Evolutionary conservation across 1,140 invertebrate genomes (phyloP).

Genomic region (Drosophila nigrodunni): DNA sequence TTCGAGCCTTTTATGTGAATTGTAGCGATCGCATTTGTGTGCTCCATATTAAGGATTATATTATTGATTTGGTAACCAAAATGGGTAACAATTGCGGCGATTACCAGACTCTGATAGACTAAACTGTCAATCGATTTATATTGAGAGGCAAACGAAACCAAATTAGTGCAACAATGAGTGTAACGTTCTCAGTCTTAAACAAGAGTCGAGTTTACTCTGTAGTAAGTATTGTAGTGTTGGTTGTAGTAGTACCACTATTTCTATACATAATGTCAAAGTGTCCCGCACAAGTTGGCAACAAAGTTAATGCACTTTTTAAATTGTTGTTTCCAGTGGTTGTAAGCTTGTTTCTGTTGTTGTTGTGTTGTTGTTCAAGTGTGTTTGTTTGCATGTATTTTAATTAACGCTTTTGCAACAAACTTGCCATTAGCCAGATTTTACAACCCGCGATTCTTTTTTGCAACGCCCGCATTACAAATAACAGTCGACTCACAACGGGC

Average conservation of each 20-base stretch:
- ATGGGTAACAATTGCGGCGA: slow-evolving; percentile 71
- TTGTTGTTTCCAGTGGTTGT: slow-evolving; percentile 14
- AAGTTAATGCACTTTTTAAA: slow-evolving; percentile 63
- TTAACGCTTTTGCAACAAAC: slow-evolving; percentile 80
- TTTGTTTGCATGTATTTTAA: slow-evolving; percentile 64
- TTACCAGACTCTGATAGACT: slow-evolving; percentile 67
- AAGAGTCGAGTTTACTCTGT: not conserved
- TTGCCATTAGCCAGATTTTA: slow-evolving; percentile 82
- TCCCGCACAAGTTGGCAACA: slow-evolving; percentile 59
- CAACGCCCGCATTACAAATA: slow-evolving; percentile 81
- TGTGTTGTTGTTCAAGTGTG: slow-evolving; percentile 19
- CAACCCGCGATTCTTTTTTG: slow-evolving; percentile 75
- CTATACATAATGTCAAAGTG: slow-evolving; percentile 35
- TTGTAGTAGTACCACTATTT: not conserved
- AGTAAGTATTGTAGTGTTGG: no score
- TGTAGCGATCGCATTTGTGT: slow-evolving; percentile 72
- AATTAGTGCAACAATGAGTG: slow-evolving; percentile 69
- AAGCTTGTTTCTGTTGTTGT: slow-evolving; percentile 19
- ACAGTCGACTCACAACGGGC: slow-evolving; percentile 26
- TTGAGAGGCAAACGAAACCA: slow-evolving; percentile 37
- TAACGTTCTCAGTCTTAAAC: slow-evolving; percentile 3
- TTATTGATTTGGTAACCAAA: slow-evolving; percentile 73
- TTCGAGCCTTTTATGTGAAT: slow-evolving; percentile 72
- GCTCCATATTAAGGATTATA: slow-evolving; percentile 79
- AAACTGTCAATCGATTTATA: slow-evolving; percentile 64